Evolutionary conservation across 2,113 vertebrate species (phyloP), one percentile per base, ranked within the genome.

Genomic region (Myocastor coypus): DNA sequence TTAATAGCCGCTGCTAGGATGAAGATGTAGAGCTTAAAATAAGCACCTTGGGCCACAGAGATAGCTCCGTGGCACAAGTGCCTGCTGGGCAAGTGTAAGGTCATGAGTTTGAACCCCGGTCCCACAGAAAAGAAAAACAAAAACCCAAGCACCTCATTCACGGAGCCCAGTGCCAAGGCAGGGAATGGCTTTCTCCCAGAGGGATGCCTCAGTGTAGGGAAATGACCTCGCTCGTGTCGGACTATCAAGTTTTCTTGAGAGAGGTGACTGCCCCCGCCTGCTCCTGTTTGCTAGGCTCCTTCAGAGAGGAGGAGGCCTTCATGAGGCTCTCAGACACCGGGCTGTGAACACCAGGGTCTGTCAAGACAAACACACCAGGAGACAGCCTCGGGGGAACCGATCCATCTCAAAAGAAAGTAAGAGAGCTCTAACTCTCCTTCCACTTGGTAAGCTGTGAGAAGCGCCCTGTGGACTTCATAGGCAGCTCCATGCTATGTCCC

Each of bases 401-500:
- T 17, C 22, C 57, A 34, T 59, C 50, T 75, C 34, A 20, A n/a
- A 37, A 63, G 40, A 34, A 37, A 16, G 16, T 3, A 3, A 30
- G 2, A 34, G 66, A 22, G 20, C 14, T 61, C 68, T 7, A 9
- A 4, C 26, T 77, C n/a, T 52, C 63, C 80, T 83, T 32, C 11
- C 13, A 10, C 37, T 7, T 75, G 13, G 20, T 9, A 32, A 1
- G 26, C 16, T 40, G 10, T 32, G 22, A 9, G 14, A 7, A 22
- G 52, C 9, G 66, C 61, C 42, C 19, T 22, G 61, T 20, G 3
- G 77, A 10, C n/a, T 32, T 22, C 22, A 17, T 7, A 17, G 78
- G 7, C 20, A 19, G 22, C 12, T 6, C 32, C 2, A 3, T 6
- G 11, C 40, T 11, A 0, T 37, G 0, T 14, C 50, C 24, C 1